phyloP scores from a whole-genome alignment of 2,888 invertebrate genomes.

The Capitulum mitella region DNA sequence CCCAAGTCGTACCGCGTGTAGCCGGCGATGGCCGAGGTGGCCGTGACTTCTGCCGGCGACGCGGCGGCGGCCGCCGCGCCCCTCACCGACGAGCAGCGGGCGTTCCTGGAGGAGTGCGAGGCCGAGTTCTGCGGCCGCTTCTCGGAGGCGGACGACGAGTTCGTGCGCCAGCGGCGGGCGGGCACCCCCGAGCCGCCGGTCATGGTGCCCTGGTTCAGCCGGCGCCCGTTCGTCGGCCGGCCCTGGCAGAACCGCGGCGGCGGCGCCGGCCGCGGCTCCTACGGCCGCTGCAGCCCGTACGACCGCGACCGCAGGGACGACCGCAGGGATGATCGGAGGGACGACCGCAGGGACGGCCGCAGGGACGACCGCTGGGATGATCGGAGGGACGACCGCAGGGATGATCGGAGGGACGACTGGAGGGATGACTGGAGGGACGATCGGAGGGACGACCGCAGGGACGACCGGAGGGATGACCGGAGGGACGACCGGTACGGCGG shows the following conservation, averaged over 20 bases:
- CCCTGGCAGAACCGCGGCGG: background rate
- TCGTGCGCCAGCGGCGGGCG: too few relatives aligned
- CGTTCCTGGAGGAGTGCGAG: slow-evolving; percentile 16
- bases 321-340: background rate
- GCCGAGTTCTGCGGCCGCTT: slow-evolving; percentile 4
- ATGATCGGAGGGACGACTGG: background rate
- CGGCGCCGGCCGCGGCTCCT: background rate
- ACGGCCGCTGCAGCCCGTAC: background rate
- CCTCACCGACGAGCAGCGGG: background rate
- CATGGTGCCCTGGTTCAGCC: slow-evolving; percentile 8
- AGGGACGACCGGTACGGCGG: background rate
- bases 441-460: background rate
- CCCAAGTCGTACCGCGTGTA: slow-evolving; percentile 11
- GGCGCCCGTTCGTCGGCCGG: background rate
- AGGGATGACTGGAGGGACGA: background rate
- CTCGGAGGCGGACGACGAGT: background rate
- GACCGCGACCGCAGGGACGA: background rate
- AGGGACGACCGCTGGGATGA: background rate
- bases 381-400: too few relatives aligned
- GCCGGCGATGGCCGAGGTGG: background rate
- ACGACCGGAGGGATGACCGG: background rate
- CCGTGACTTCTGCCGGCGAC: background rate
- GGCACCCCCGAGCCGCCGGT: slow-evolving; percentile 1
- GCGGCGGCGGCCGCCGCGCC: background rate
- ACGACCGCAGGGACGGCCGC: background rate